Evolutionary conservation across 2,113 vertebrate species (phyloP).

Genomic region (Perognathus longimembris): DNA sequence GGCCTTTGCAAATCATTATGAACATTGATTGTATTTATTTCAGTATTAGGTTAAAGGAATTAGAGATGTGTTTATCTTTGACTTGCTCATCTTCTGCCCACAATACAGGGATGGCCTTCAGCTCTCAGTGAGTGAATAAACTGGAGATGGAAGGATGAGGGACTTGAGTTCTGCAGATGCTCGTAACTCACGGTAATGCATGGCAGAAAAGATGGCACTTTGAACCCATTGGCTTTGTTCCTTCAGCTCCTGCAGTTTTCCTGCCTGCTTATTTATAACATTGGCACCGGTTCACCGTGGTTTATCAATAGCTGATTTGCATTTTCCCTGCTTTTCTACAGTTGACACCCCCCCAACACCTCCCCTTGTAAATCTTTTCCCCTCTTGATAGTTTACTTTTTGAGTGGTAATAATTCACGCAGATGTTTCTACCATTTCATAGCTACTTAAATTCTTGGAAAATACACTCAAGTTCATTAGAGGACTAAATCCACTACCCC

Average conservation of each 20-base stretch:
- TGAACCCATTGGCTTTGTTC: background rate
- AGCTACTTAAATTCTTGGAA: background rate
- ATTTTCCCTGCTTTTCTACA: constrained; percentile 64
- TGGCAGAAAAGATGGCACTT: background rate
- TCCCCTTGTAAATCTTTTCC: constrained; percentile 57
- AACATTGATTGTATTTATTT: background rate
- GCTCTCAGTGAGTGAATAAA: background rate
- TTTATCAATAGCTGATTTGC: constrained; percentile 81
- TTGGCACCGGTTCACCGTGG: constrained; percentile 56
- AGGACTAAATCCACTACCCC: background rate
- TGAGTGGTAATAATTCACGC: constrained; percentile 67
- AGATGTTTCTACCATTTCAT: background rate
- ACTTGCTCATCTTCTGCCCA: background rate
- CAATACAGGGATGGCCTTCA: background rate
- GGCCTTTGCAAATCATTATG: background rate
- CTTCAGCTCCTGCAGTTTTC: constrained; percentile 4
- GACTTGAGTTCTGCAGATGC: background rate
- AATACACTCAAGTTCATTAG: background rate
- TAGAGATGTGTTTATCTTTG: background rate
- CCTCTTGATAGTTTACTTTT: constrained; percentile 50
- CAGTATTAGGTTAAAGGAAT: background rate
- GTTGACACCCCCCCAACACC: background rate
- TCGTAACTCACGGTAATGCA: background rate
- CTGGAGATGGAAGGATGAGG: background rate
- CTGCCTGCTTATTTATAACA: constrained; percentile 48